phyloP scores from a whole-genome alignment of 2,113 vertebrate species.

The Campylomormyrus numenius region DNA sequence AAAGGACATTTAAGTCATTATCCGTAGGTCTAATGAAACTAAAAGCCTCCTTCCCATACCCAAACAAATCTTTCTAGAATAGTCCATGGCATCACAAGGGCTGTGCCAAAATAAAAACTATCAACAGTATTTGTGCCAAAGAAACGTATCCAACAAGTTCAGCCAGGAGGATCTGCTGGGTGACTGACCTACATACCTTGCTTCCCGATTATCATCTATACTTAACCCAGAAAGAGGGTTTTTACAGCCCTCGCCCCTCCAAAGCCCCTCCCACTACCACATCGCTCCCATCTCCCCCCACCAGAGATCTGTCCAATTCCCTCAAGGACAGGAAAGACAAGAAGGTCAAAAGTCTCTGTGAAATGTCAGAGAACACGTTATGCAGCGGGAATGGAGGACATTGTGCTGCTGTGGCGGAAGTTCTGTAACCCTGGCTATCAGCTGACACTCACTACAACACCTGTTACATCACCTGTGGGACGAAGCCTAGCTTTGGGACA shows the following conservation, averaged over 20 bases:
- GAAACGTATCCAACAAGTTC: neutral
- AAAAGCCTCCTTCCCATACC: neutral
- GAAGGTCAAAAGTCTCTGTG: neutral
- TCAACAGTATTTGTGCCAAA: neutral
- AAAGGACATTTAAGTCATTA: neutral
- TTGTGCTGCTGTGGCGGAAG: neutral
- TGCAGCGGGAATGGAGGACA: neutral
- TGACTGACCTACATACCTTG: neutral
- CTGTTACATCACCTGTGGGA: neutral
- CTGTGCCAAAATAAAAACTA: neutral
- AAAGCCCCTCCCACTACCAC: neutral
- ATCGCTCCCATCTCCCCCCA: neutral
- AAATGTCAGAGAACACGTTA: neutral
- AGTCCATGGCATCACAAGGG: neutral
- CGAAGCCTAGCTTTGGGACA: neutral
- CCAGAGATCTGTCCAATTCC: neutral
- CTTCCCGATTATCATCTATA: conserved; percentile 25
- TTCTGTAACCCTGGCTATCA: neutral
- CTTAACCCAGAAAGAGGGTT: conserved; percentile 29
- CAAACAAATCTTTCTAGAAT: neutral
- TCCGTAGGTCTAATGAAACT: neutral
- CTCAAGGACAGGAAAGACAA: neutral
- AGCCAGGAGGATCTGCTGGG: neutral
- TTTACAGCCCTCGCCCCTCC: neutral
- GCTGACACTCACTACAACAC: neutral